Conservation (phyloP, 2,113 vertebrate genomes). For the Pimephales promelas region DNA sequence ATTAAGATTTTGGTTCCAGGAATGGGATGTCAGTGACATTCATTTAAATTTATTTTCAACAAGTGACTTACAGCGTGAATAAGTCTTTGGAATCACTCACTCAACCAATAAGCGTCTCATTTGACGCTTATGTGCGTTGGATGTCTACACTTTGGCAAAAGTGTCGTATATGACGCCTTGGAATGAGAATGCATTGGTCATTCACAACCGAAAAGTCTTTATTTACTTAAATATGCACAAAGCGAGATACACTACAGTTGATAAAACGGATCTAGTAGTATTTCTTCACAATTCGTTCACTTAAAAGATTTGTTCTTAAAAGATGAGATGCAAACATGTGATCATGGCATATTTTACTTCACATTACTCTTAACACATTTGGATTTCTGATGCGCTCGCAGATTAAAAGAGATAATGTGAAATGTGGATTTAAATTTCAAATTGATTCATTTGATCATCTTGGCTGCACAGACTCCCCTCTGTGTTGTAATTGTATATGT, state of each 20-base stretch:
- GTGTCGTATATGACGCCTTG: too few species aligned
- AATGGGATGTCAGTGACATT: not conserved
- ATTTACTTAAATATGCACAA: not conserved
- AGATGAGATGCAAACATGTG: not conserved
- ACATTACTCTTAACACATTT: not conserved
- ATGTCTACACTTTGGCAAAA: too few species aligned
- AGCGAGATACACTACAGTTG: not conserved
- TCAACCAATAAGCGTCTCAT: too few species aligned
- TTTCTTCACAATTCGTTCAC: not conserved
- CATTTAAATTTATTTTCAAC: not conserved
- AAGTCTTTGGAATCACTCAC: not conserved
- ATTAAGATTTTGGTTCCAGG: too few species aligned
- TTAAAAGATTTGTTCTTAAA: not conserved
- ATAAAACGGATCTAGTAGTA: not conserved
- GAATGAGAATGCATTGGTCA: too few species aligned
- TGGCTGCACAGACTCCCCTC: not conserved
- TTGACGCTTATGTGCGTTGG: too few species aligned
- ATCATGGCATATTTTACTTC: not conserved
- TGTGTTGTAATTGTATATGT: not conserved
- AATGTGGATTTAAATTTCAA: not conserved
- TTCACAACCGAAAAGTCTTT: not conserved
- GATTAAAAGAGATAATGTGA: not conserved
- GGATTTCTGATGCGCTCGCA: not conserved
- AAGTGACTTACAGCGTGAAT: not conserved
- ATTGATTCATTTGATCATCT: not conserved